These are phyloP conservation scores for Drosophila oshimai DNA, from an alignment of 1,140 invertebrate genomes.

Conservation along the genomic window DNA sequence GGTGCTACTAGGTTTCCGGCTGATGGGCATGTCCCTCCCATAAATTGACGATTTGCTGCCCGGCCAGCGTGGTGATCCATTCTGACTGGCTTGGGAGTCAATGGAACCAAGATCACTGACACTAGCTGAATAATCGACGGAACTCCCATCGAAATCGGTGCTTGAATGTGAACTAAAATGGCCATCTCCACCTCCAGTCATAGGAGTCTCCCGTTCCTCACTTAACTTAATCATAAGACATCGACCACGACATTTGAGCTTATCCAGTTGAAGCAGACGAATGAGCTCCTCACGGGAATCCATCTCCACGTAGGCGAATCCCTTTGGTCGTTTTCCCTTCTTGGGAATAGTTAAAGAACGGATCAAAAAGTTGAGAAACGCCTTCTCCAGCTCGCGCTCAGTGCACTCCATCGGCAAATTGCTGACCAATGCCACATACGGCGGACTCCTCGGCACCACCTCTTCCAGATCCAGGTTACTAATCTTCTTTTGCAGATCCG, in stretches of 20 bases:
- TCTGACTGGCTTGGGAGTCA: not conserved
- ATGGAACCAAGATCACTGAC: not conserved
- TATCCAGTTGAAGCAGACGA: not conserved
- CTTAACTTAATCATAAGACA: not conserved
- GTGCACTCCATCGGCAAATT: constrained; percentile 34
- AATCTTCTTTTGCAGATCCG: not conserved
- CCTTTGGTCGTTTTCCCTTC: constrained; percentile 13
- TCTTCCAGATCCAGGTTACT: not conserved
- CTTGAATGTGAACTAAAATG: not conserved
- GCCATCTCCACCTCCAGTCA: not conserved
- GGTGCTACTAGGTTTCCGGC: not conserved
- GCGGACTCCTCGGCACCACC: not conserved
- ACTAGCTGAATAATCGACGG: constrained; percentile 5
- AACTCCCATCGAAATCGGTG: not conserved
- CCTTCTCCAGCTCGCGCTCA: constrained; percentile 3
- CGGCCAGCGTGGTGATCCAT: not conserved
- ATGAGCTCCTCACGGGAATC: constrained; percentile 14
- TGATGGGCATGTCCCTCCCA: not conserved
- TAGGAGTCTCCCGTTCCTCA: not conserved
- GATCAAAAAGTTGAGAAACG: not conserved
- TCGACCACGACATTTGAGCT: constrained; percentile 29
- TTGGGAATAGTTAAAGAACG: constrained; percentile 2
- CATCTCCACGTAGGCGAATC: constrained; percentile 19
- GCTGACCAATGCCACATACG: constrained; percentile 18
- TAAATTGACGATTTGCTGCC: not conserved